Conservation (phyloP, 2,797 vertebrate genomes). For the Tympanoctomys barrerae region DNA sequence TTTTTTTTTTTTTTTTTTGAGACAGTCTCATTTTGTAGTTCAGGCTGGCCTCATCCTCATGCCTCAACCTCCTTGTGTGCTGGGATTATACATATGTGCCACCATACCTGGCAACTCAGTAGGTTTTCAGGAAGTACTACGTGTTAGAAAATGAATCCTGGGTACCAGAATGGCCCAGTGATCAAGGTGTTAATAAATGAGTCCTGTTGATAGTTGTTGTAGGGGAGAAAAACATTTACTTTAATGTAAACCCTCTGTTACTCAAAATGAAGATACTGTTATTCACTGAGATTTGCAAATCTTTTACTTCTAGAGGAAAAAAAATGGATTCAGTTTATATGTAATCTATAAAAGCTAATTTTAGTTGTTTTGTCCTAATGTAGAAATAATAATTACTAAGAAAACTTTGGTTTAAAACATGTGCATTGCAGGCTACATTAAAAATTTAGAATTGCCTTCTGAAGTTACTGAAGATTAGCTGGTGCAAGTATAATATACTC, state of each 20-base stretch:
- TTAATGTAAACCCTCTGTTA: background rate
- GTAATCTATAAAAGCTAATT: constrained; percentile 40
- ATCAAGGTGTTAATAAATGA: background rate
- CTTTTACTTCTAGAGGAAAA: constrained; percentile 17
- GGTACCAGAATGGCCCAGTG: background rate
- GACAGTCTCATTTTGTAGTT: background rate
- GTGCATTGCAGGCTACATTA: constrained; percentile 53
- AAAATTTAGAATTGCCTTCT: constrained; percentile 67
- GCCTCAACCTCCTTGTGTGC: background rate
- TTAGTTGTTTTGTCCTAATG: constrained; percentile 53
- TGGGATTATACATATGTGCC: background rate
- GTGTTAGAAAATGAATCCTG: constrained; percentile 28
- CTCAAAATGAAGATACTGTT: background rate
- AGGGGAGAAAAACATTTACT: constrained; percentile 5
- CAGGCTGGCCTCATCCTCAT: background rate
- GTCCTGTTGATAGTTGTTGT: background rate
- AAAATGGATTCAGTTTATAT: constrained; percentile 35
- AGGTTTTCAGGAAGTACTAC: constrained; percentile 4
- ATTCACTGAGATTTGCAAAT: constrained; percentile 10
- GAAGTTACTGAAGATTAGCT: constrained; percentile 70
- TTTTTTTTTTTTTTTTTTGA: background rate
- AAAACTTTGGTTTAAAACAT: constrained; percentile 61
- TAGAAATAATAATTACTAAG: constrained; percentile 49
- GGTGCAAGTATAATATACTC: constrained; percentile 59
- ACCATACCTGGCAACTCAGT: background rate